Base-by-base conservation (phyloP, 2,888 invertebrate species). In the Ptychoptera contaminata region DNA sequence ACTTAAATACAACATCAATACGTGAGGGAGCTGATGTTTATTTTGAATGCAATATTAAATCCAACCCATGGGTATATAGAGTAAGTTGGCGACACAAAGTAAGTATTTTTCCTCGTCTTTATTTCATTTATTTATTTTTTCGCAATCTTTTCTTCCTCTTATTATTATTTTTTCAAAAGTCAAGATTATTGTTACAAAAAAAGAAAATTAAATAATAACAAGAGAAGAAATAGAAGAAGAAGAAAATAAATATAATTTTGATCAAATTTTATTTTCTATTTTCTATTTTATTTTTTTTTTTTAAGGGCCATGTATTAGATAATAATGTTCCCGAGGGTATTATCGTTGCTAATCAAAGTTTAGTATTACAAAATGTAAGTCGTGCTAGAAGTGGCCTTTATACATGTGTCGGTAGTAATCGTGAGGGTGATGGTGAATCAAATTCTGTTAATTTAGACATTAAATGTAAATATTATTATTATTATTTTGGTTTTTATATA, bases 1-100 rank as follows among this genome's bases (percentile, higher is more conserved):
- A 79, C 54, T 69, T 86, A 39, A 80, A 86, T 58, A 79, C 84
- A 2, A 76, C 73, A 49, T 77, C 78, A 53, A 84, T 91, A 56
- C 81, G 82, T 54, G 90, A 90, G 63, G 87, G 85, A 8, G 84
- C 84, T 48, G 90, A 90, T 60, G 87, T 90, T 10, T 88, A 87
- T 70, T 88, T 90, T 60, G 88, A 90, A 62, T 90, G 90, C 69
- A 84, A 79, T 62, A 86, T 90, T 56, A 82, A 81, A 60, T 83
- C 90, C 16, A 88, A 90, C 67, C 90, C 90, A 0, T 83, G 79
- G 77, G 77, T 82, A 44, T 77, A 78, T 60, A 77, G 77, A 71
- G 79, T 83, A 55, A 77, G 77, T 56, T 83, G 83, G 83, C 70
- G 75, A 55, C 80, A 81, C 58, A 79, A 81, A 61, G 82, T 82